Conservation (phyloP, 2,797 vertebrate species). For the Cuniculus paca region DNA sequence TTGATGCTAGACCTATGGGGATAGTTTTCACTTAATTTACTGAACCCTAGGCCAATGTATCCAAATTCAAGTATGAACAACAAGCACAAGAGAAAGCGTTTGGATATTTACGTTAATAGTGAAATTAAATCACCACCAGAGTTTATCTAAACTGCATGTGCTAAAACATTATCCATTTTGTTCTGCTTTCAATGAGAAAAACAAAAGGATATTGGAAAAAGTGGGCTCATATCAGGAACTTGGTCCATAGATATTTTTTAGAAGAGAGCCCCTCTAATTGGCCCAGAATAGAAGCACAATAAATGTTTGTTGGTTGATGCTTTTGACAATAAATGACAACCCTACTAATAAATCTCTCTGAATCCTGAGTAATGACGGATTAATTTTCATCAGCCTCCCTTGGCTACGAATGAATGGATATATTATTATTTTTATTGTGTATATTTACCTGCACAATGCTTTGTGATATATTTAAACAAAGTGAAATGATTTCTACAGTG, state of each 20-base stretch:
- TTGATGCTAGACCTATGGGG: constrained; percentile 75
- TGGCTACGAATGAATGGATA: background rate
- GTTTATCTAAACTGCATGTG: constrained; percentile 3
- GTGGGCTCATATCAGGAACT: background rate
- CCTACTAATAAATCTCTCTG: background rate
- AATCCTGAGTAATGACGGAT: background rate
- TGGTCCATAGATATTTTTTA: background rate
- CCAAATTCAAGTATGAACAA: constrained; percentile 68
- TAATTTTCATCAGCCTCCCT: background rate
- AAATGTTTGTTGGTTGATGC: constrained; percentile 31
- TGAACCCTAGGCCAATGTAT: constrained; percentile 56
- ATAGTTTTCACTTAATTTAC: constrained; percentile 73
- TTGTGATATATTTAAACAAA: background rate
- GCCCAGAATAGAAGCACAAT: background rate
- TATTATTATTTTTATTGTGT: background rate
- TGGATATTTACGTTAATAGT: constrained; percentile 35
- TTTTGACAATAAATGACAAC: constrained; percentile 13
- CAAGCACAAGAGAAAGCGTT: background rate
- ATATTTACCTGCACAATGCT: background rate
- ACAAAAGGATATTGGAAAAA: background rate
- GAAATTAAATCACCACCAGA: constrained; percentile 44
- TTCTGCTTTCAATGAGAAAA: constrained; percentile 25
- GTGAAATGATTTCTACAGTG: background rate
- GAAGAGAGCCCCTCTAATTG: background rate
- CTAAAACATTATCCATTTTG: background rate